Base-by-base conservation (phyloP, 2,888 invertebrate genomes). In the Seira sanloemensis region DNA sequence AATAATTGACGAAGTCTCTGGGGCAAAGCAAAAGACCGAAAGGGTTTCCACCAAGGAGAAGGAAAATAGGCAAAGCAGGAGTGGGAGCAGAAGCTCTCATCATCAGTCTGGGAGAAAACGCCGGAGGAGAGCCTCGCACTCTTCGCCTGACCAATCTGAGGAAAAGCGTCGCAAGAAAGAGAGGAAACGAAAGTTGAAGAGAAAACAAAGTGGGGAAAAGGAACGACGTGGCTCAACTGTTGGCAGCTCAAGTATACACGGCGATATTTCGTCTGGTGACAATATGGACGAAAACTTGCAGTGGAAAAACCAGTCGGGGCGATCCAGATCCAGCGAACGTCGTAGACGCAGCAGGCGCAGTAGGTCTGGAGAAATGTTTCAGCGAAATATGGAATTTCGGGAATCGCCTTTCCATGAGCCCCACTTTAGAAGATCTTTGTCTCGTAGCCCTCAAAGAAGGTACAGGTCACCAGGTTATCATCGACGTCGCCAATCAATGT, bases 131-230 rank as follows among this genome's bases (percentile, higher is more conserved):
- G 72, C 50, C 24, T 82, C 73, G 12, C 37, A 76, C 79, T 68
- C 72, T 78, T 72, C 80, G 78, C 24, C 88, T 87, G 72, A 91
- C 90, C 69, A 69, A 23, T 21, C n/a, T 19, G 7, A 91, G 86
- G 94, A 94, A 90, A 94, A 93, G 89, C 93, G 93, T 0, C 85
- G 78, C 21, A 86, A 87, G 84, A 86, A 75, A 24, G 87, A 87
- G 81, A 89, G 85, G 87, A 90, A 72, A 88, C 90, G 69, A 88
- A 90, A 68, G 91, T 91, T 65, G 91, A 92, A 82, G 89, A 90
- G 65, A 92, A 93, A 88, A 67, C 9, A n/a, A 9, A 9, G 46
- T 2, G n/a, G 27, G 1, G 5, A 76, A 46, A 25, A 19, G 1
- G n/a, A n/a, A 23, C 0, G 23, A 46, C 12, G 25, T n/a, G 2